Conservation (phyloP, 2,888 invertebrate species). For the Plusia festucae region DNA sequence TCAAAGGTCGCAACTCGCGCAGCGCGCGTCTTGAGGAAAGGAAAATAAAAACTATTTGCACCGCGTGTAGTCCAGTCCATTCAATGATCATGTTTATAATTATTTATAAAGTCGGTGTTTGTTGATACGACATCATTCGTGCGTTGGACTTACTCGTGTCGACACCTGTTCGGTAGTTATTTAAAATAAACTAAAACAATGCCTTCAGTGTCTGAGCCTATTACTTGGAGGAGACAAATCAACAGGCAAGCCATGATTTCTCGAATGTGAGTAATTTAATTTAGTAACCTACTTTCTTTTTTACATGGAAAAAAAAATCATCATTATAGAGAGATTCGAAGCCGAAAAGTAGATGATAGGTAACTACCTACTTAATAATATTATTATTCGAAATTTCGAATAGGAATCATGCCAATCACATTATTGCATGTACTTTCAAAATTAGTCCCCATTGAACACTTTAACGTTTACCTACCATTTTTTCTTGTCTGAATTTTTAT, state of each 20-base stretch:
- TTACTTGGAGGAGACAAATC: neutral
- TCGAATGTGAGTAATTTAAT: neutral
- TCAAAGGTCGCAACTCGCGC: conserved; percentile 4
- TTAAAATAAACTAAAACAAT: neutral
- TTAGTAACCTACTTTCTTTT: neutral
- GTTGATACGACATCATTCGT: neutral
- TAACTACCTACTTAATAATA: too few species aligned
- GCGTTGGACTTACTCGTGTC: neutral
- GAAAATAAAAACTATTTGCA: conserved; percentile 4
- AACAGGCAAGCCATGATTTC: conserved; percentile 4
- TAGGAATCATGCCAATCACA: too few species aligned
- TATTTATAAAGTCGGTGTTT: neutral
- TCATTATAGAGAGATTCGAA: too few species aligned
- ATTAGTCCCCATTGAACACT: too few species aligned
- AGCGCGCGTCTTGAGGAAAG: conserved; percentile 1
- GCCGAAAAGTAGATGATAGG: too few species aligned
- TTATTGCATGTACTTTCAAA: too few species aligned
- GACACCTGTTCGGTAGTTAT: neutral
- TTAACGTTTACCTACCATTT: too few species aligned
- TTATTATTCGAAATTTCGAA: too few species aligned
- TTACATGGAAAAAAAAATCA: too few species aligned
- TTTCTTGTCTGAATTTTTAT: too few species aligned
- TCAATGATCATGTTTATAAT: neutral
- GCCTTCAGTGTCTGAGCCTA: neutral
- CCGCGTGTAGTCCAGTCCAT: conserved; percentile 2